A percentile compares a stretch with the other conserved stretches of the same genome.
These are phyloP conservation scores for Falcaria lacertinaria DNA, from an alignment of 2,888 invertebrate genomes.

Conservation along the genomic window DNA sequence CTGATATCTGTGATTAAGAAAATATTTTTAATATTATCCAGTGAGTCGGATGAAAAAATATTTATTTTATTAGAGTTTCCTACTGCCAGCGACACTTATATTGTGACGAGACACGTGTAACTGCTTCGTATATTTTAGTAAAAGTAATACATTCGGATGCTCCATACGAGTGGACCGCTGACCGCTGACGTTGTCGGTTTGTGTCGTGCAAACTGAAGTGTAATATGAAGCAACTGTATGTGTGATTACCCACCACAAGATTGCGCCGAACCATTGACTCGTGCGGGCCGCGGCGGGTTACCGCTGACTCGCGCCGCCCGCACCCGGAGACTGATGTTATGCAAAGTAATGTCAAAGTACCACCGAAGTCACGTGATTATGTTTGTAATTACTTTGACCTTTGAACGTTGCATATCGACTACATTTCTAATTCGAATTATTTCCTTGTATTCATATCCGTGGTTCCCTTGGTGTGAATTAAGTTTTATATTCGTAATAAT, in stretches of 20 bases:
- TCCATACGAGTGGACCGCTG: too few relatives aligned
- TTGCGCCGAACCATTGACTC: conserved; percentile 18
- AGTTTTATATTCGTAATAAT: conserved; percentile 59
- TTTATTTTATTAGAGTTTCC: conserved; percentile 77
- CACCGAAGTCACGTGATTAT: conserved; percentile 72
- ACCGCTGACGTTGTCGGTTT: conserved; percentile 42
- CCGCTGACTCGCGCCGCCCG: conserved; percentile 32
- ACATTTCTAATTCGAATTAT: conserved; percentile 75
- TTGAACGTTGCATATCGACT: conserved; percentile 78
- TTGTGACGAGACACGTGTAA: conserved; percentile 55
- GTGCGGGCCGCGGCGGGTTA: conserved; percentile 7
- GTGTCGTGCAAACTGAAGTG: conserved; percentile 34
- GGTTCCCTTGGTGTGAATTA: conserved; percentile 61
- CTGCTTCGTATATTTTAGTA: conserved; percentile 63
- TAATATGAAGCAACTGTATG: conserved; percentile 48
- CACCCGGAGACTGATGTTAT: conserved; percentile 58
- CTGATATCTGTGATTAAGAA: conserved; percentile 80
- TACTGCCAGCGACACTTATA: conserved; percentile 68
- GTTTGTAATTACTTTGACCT: conserved; percentile 60
- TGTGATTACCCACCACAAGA: conserved; percentile 52
- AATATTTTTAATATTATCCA: conserved; percentile 80
- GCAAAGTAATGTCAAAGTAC: conserved; percentile 51
- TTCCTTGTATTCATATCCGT: conserved; percentile 72
- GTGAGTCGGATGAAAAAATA: conserved; percentile 75
- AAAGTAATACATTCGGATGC: conserved; percentile 42